Conservation (phyloP, 2,888 invertebrate genomes). For the Dascillus cervinus region DNA sequence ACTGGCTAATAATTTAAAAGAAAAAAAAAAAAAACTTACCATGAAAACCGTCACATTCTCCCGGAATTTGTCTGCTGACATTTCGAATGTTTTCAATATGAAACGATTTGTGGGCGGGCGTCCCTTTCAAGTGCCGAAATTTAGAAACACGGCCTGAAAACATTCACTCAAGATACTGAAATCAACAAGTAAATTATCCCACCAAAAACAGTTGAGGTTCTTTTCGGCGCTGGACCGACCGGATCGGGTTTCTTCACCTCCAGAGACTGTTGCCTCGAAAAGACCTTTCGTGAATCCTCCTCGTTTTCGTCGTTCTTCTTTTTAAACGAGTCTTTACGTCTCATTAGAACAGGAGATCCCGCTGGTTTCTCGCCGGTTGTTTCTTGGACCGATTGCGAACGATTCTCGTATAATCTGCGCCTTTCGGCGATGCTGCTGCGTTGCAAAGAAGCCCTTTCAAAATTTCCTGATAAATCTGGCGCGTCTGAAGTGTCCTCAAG, state of each 20-base stretch:
- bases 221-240: slow-evolving; percentile 59
- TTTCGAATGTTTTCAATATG: slow-evolving; percentile 90
- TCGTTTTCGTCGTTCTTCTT: slow-evolving; percentile 44
- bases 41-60: slow-evolving; percentile 91
- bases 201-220: slow-evolving; percentile 83
- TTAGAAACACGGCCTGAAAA: slow-evolving; percentile 72
- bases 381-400: slow-evolving; percentile 60
- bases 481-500: slow-evolving; percentile 43
- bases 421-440: slow-evolving; percentile 70
- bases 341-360: slow-evolving; percentile 64
- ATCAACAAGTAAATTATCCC: slow-evolving; percentile 23
- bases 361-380: slow-evolving; percentile 53
- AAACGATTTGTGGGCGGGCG: slow-evolving; percentile 80
- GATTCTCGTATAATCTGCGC: slow-evolving; percentile 67
- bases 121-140: slow-evolving; percentile 87
- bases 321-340: slow-evolving; percentile 64
- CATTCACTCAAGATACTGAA: slow-evolving; percentile 1
- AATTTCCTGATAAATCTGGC: slow-evolving; percentile 47
- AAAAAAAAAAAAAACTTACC: slow-evolving; percentile 44
- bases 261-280: slow-evolving; percentile 46
- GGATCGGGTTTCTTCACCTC: slow-evolving; percentile 43
- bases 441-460: slow-evolving; percentile 54
- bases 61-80: slow-evolving; percentile 83
- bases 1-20: slow-evolving; percentile 10
- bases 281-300: slow-evolving; percentile 41